Conservation (phyloP, 2,888 invertebrate genomes). For the Apoda limacodes region DNA sequence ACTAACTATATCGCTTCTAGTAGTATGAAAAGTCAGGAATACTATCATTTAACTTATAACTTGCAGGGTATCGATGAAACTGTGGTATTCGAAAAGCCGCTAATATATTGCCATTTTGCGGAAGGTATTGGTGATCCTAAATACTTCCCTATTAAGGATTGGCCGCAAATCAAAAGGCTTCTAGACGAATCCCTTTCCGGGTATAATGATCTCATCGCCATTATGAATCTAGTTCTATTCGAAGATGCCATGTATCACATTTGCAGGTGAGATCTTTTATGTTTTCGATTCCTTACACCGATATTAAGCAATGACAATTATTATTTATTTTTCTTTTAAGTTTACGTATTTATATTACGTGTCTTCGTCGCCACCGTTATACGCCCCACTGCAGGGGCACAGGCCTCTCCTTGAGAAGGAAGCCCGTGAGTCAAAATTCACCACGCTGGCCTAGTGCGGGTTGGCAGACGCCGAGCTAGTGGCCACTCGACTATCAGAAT, state of each 20-base stretch:
- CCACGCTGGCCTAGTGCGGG: too few species aligned
- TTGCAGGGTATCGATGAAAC: conserved; percentile 78
- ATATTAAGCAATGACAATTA: neutral
- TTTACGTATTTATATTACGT: too few species aligned
- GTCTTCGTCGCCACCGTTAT: too few species aligned
- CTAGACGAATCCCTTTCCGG: conserved; percentile 83
- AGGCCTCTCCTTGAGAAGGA: too few species aligned
- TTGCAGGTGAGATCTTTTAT: conserved; percentile 75
- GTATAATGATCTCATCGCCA: conserved; percentile 91
- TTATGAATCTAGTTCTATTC: conserved; percentile 94
- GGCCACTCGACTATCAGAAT: too few species aligned
- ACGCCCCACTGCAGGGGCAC: too few species aligned
- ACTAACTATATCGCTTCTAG: too few species aligned
- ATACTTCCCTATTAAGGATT: conserved; percentile 83
- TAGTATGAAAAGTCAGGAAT: too few species aligned
- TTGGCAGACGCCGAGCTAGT: too few species aligned
- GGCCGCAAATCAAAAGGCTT: conserved; percentile 77
- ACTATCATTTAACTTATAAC: too few species aligned
- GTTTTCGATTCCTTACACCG: neutral
- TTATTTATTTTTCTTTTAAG: too few species aligned
- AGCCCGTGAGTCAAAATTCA: too few species aligned
- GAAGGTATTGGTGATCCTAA: conserved; percentile 92
- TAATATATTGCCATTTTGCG: conserved; percentile 94
- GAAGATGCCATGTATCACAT: conserved; percentile 96
- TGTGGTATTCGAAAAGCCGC: conserved; percentile 76